Evolutionary conservation across 2,888 invertebrate genomes (phyloP).

Genomic region (Erebia aethiops): DNA sequence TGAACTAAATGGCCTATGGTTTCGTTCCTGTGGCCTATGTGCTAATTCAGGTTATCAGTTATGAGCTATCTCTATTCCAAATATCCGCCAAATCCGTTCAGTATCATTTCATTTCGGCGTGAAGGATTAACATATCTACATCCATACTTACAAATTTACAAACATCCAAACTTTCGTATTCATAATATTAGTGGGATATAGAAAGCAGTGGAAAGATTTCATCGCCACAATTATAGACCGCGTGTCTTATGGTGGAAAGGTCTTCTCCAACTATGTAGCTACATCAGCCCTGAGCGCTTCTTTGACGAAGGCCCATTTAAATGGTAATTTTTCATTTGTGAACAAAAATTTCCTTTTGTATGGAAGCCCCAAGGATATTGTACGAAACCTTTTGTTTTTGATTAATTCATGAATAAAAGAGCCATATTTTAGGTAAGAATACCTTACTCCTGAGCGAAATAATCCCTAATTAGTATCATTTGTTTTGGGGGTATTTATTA

Average conservation of each 20-base stretch:
- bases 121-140: too few species aligned
- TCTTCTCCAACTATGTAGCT: constrained; percentile 13
- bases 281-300: constrained; percentile 20
- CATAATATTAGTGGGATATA: too few species aligned
- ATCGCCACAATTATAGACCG: neutral
- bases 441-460: neutral
- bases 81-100: too few species aligned
- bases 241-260: neutral
- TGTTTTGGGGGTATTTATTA: neutral
- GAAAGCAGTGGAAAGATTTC: neutral
- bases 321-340: constrained; percentile 46
- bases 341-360: constrained; percentile 27
- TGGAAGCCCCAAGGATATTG: constrained; percentile 23
- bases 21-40: too few species aligned
- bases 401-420: constrained; percentile 24
- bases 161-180: too few species aligned
- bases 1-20: neutral
- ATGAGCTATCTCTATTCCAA: too few species aligned
- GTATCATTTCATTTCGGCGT: too few species aligned
- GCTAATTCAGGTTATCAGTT: too few species aligned
- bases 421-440: constrained; percentile 1
- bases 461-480: neutral
- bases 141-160: too few species aligned
- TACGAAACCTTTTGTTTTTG: constrained; percentile 27
- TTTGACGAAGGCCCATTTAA: constrained; percentile 41